Base-by-base conservation (phyloP, 2,888 invertebrate genomes). In the Odontomyia ornata region DNA sequence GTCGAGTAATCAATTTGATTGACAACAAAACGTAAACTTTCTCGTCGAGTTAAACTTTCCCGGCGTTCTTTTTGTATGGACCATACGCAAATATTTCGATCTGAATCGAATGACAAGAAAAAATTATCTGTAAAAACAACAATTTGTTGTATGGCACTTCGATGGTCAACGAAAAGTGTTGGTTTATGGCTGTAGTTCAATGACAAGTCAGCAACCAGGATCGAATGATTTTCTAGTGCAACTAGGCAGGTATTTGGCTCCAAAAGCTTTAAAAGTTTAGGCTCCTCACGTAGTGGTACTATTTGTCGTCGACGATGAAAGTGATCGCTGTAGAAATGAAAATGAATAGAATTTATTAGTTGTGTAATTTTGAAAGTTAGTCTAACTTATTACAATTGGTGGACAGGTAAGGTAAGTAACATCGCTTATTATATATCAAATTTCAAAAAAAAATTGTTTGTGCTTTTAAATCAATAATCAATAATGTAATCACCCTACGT, bases 261-360 rank as follows among this genome's bases (percentile, higher is more conserved):
- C 1, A 85, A 78, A 60, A 86, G 82, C 15, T 82, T 79, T 1
- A 84, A 82, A 23, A 83, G 79, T 43, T 81, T 83, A 9, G 83
- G 83, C 23, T 82, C 78, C 30, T 82, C 77, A 1, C 83, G 83
- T 46, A 87, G 79, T 46, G 83, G 82, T 13, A 86, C 81, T 7
- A 87, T 85, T 77, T 86, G 85, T 0, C 85, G 85, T 23, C 84
- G 83, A 77, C 85, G 85, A 79, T 85, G 85, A 64, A 84, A 85
- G 36, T 83, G 83, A 7, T 85, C 86, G 60, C 86, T 87, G 65
- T 27, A 79, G 75, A 11, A 46, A 56, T 36, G 3, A 9, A 36
- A 36, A 43, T 43, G 13, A 43, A 43, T 43, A 43, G 43, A 43
- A 43, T 43, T 43, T 43, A n/a, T n/a, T 43, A 43, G n/a, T 9